Percentiles rank a stretch among this genome's conserved stretches.
Evolutionary conservation across 2,888 invertebrate species (phyloP).

Genomic region (Bombylius major): DNA sequence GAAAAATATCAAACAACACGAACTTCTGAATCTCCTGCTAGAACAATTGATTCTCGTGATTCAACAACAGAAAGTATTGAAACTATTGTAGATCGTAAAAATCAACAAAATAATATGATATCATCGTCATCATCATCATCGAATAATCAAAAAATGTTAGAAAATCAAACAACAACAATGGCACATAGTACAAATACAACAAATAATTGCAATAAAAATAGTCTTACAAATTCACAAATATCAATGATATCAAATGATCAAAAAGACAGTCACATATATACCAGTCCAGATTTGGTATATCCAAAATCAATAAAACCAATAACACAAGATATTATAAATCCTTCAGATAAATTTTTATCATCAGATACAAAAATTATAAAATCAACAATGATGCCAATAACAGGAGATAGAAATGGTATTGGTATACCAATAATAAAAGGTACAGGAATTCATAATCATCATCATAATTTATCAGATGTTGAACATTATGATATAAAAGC

Average conservation of each 20-base stretch:
- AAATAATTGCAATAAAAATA: constrained; percentile 23
- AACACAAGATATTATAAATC: neutral
- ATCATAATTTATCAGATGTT: neutral
- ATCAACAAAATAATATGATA: neutral
- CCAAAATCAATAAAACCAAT: constrained; percentile 1
- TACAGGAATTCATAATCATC: neutral
- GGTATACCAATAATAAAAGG: neutral
- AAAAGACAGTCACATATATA: constrained; percentile 29
- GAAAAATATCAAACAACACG: neutral
- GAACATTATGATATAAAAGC: neutral
- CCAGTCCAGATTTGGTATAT: constrained; percentile 29
- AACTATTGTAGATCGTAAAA: constrained; percentile 31
- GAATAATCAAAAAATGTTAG: constrained; percentile 15
- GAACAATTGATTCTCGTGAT: constrained; percentile 32
- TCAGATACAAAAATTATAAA: too few relatives aligned
- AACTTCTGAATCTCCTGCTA: constrained; percentile 28
- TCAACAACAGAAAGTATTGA: constrained; percentile 33
- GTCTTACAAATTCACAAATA: constrained; percentile 31
- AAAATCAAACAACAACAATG: constrained; percentile 23
- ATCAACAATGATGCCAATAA: neutral
- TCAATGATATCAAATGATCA: constrained; percentile 24
- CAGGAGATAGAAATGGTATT: neutral
- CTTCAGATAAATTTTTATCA: neutral
- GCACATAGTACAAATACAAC: constrained; percentile 28
- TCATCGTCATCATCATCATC: neutral